Evolutionary conservation across 2,888 invertebrate species (phyloP), one percentile per base, ranked within the genome.

Genomic region (Ichneumoninae sp.): DNA sequence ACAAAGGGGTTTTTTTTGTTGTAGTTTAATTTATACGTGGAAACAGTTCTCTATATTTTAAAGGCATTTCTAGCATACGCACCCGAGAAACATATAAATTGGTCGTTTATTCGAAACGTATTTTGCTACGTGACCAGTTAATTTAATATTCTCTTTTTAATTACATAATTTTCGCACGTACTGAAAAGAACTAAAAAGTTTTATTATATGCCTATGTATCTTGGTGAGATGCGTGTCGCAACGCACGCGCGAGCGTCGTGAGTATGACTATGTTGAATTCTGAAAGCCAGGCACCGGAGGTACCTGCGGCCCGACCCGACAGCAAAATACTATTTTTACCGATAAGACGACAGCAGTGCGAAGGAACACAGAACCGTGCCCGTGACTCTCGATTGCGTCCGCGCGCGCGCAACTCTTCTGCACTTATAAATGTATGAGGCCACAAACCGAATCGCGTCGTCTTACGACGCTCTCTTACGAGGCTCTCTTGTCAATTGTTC

Each of bases 271-370:
- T 70, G 81, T 84, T 75, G 54, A 78, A 84, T 82, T 80, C 72
- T 84, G 74, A 84, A 82, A 81, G 84, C 78, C 78, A 80, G 52
- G 52, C 65, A 77, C n/a, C 40, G 40, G 13, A 65, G 19, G 80
- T 82, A 82, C 84, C 84, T 75, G 79, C 71, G 66, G 77, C 82
- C 75, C 82, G 84, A 82, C 82, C 79, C 79, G 75, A 81, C 84
- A 62, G 84, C 84, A 60, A 66, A 68, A 79, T 84, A 84, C 84
- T 84, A 84, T 84, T 84, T 84, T 84, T 84, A 84, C 84, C 84
- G 82, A 84, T 79, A 79, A 79, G 81, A 84, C 79, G 80, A 79
- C 74, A 65, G 84, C 79, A 57, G 36, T 13, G 36, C 79, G 66
- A 79, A 68, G 54, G 47, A 82, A 57, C 33, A 68, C 33, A 68